These are phyloP conservation scores for Phenacoccus solenopsis DNA, from an alignment of 1,140 invertebrate genomes.

Conservation along the genomic window DNA sequence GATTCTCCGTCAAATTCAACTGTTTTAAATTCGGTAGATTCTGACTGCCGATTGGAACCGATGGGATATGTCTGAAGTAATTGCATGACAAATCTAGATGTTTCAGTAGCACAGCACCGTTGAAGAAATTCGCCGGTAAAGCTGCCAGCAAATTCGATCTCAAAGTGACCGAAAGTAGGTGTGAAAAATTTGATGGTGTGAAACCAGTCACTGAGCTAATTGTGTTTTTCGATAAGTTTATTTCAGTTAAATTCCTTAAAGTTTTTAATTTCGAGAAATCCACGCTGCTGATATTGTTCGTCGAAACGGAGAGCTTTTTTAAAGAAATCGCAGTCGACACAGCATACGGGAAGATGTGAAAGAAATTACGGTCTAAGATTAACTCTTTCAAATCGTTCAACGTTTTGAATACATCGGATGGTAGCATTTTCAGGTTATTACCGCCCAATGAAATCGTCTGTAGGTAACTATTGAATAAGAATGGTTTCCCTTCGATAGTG, in stretches of 20 bases:
- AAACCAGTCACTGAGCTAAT: constrained; percentile 65
- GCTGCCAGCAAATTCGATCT: constrained; percentile 58
- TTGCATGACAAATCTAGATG: constrained; percentile 68
- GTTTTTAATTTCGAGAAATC: constrained; percentile 63
- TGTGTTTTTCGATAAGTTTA: constrained; percentile 60
- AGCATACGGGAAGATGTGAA: constrained; percentile 62
- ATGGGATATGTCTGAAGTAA: constrained; percentile 66
- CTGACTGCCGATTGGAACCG: constrained; percentile 57
- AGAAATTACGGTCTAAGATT: constrained; percentile 53
- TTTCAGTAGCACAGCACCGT: constrained; percentile 44
- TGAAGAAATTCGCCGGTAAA: constrained; percentile 69
- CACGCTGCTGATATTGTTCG: constrained; percentile 54
- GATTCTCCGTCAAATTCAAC: constrained; percentile 71
- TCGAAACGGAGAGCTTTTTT: constrained; percentile 38
- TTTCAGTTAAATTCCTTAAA: constrained; percentile 52
- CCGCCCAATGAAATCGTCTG: constrained; percentile 53
- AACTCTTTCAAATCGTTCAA: constrained; percentile 61
- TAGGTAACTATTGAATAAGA: constrained; percentile 59
- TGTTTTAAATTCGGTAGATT: constrained; percentile 55
- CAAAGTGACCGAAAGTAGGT: constrained; percentile 55
- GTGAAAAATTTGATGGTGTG: constrained; percentile 55
- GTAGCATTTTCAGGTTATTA: constrained; percentile 50
- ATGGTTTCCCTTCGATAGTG: constrained; percentile 49
- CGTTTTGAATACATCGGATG: constrained; percentile 51
- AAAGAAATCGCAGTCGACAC: constrained; percentile 52